A percentile compares a stretch with the other conserved stretches of the same genome.
Conservation (phyloP, 2,888 invertebrate species). For the Aquatica leii region DNA sequence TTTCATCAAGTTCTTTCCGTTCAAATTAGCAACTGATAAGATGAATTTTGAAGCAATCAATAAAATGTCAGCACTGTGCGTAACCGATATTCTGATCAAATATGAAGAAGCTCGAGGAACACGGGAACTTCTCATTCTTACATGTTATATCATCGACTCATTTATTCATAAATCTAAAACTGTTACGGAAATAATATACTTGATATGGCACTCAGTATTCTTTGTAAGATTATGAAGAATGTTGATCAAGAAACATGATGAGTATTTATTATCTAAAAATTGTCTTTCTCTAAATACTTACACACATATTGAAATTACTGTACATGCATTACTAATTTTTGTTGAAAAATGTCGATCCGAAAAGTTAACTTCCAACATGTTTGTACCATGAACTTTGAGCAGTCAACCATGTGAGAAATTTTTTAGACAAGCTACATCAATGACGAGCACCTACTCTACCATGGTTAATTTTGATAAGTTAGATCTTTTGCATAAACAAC, state of each 20-base stretch:
- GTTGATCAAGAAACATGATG: neutral
- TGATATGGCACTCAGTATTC: no score
- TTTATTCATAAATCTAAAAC: constrained; percentile 19
- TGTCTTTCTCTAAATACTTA: neutral
- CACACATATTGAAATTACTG: neutral
- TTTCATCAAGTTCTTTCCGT: no score
- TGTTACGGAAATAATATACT: neutral
- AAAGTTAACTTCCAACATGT: neutral
- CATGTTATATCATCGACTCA: no score
- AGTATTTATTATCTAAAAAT: neutral
- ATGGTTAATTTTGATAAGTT: neutral
- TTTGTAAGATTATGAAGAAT: neutral
- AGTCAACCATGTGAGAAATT: constrained; percentile 30
- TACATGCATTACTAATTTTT: neutral
- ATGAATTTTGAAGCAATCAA: constrained; percentile 31
- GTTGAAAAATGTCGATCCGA: constrained; percentile 10
- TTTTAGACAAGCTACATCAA: constrained; percentile 25
- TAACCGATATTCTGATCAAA: constrained; percentile 7
- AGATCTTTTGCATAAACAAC: neutral
- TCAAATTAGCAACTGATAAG: constrained; percentile 21
- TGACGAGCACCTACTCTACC: constrained; percentile 25
- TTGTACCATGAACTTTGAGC: neutral
- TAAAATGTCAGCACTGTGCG: constrained; percentile 8
- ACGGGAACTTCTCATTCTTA: constrained; percentile 18
- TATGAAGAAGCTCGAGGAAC: neutral